phyloP scores from a whole-genome alignment of 2,113 vertebrate species.

The Scalopus aquaticus region DNA sequence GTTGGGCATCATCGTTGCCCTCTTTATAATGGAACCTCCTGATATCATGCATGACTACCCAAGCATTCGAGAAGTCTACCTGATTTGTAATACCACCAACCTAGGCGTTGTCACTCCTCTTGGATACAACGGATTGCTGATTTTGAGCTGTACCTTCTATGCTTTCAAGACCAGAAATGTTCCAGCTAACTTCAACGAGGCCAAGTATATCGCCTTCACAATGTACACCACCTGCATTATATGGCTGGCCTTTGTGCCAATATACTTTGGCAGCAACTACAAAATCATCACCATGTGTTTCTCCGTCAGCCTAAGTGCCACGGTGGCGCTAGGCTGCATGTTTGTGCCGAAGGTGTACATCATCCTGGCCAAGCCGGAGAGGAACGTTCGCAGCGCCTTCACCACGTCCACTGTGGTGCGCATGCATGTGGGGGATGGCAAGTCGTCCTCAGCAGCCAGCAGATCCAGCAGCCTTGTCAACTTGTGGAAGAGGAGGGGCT shows the following conservation, averaged over 20 bases:
- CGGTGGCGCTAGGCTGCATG: slow-evolving; percentile 98
- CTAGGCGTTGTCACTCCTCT: slow-evolving; percentile 96
- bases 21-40: slow-evolving; percentile 97
- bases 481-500: slow-evolving; percentile 96
- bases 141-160: slow-evolving; percentile 99
- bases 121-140: slow-evolving; percentile 97
- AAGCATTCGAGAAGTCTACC: slow-evolving; percentile 96
- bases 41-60: slow-evolving; percentile 97
- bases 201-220: slow-evolving; percentile 99
- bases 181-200: slow-evolving; percentile 98
- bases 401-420: slow-evolving; percentile 98
- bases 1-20: slow-evolving; percentile 96
- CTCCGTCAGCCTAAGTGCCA: slow-evolving; percentile 98
- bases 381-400: slow-evolving; percentile 98
- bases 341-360: slow-evolving; percentile 99
- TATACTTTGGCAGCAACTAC: slow-evolving; percentile 99
- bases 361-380: slow-evolving; percentile 97
- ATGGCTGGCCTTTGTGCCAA: slow-evolving; percentile 99
- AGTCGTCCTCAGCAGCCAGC: slow-evolving; percentile 95
- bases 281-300: slow-evolving; percentile 99
- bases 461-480: slow-evolving; percentile 97
- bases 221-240: slow-evolving; percentile 99
- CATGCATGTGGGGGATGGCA: slow-evolving; percentile 98
- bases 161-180: slow-evolving; percentile 99
- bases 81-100: slow-evolving; percentile 98